These are phyloP conservation scores for Andrena chrysosceles DNA, from an alignment of 2,888 invertebrate species.

Conservation along the genomic window DNA sequence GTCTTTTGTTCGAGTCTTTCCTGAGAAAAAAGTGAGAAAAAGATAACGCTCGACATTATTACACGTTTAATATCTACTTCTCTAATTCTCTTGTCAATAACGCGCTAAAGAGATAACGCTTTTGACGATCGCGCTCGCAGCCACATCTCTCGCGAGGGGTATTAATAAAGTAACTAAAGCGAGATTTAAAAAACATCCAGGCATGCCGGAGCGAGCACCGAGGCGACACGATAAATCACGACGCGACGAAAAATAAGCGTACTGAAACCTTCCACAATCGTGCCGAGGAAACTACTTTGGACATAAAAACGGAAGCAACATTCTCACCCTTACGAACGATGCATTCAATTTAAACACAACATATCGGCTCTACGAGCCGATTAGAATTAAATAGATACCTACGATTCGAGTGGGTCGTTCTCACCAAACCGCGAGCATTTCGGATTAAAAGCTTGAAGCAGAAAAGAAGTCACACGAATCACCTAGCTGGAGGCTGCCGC, in stretches of 20 bases:
- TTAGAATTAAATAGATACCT: no score
- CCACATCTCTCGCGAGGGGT: constrained; percentile 36
- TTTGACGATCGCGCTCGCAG: constrained; percentile 43
- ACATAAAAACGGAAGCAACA: no score
- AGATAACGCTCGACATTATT: constrained; percentile 64
- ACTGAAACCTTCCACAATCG: background rate
- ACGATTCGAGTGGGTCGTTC: no score
- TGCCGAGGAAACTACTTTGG: no score
- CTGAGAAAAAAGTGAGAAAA: constrained; percentile 87
- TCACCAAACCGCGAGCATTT: no score
- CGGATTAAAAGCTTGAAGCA: no score
- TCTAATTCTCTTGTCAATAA: constrained; percentile 71
- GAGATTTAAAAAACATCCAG: constrained; percentile 40
- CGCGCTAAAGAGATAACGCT: constrained; percentile 63
- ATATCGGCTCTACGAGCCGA: no score
- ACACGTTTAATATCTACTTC: constrained; percentile 63
- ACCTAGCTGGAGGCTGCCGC: background rate
- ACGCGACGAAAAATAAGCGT: background rate
- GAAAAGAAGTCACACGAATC: no score
- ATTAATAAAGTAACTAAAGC: constrained; percentile 49
- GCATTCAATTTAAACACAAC: no score
- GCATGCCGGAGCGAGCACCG: background rate
- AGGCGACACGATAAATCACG: constrained; percentile 10
- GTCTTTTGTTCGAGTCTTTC: constrained; percentile 99
- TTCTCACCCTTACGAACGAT: no score